A percentile compares a stretch with the other conserved stretches of the same genome.
phyloP scores from a whole-genome alignment of 2,113 vertebrate genomes.

The Aphyosemion australe region DNA sequence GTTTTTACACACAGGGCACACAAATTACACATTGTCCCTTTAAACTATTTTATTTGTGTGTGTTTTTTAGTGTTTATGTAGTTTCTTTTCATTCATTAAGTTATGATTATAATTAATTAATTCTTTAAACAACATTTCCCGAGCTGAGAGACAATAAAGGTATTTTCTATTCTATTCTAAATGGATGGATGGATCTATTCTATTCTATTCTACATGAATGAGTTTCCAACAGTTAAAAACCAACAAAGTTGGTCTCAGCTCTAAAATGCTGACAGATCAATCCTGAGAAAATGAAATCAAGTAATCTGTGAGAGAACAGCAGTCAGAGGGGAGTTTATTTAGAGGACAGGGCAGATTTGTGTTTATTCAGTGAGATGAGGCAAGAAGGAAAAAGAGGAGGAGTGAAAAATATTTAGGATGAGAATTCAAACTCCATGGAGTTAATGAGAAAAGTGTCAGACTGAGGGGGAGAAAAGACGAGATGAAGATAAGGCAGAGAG shows the following conservation, averaged over 20 bases:
- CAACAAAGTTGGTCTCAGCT: background rate
- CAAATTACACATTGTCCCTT: too few species aligned
- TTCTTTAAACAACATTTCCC: too few species aligned
- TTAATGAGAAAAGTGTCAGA: constrained; percentile 20
- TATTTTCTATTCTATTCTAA: too few species aligned
- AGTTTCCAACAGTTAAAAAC: too few species aligned
- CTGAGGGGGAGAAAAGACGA: constrained; percentile 16
- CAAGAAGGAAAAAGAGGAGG: constrained; percentile 5
- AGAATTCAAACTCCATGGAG: constrained; percentile 15
- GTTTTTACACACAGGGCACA: too few species aligned
- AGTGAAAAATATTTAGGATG: background rate
- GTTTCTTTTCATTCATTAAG: too few species aligned
- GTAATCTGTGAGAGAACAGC: background rate
- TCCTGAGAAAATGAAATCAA: background rate
- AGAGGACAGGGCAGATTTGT: constrained; percentile 1
- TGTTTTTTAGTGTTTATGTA: too few species aligned
- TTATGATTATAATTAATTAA: too few species aligned
- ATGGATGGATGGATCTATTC: too few species aligned
- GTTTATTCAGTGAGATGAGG: constrained; percentile 15
- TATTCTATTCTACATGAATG: too few species aligned
- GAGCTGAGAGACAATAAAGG: too few species aligned
- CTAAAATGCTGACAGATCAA: background rate
- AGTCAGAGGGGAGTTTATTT: background rate
- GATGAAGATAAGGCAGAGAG: constrained; percentile 22
- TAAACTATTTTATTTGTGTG: too few species aligned